Percentiles rank a stretch among this genome's conserved stretches.
Evolutionary conservation across 2,797 vertebrate species (phyloP).

Genomic region (Pseudocheirus occidentalis): DNA sequence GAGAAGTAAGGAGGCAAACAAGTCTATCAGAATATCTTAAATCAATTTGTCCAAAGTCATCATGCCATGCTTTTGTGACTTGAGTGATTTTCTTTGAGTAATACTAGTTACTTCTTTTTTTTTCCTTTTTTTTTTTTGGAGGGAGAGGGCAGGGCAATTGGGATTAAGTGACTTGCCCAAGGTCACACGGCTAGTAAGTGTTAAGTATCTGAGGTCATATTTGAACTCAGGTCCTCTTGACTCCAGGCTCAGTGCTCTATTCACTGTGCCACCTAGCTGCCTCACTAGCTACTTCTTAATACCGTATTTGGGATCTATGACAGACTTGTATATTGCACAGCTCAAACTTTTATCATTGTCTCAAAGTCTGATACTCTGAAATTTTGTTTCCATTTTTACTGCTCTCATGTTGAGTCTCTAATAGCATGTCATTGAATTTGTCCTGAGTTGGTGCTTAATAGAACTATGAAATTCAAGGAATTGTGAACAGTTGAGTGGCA

Average conservation of each 20-base stretch:
- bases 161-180: too few species aligned
- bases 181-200: too few species aligned
- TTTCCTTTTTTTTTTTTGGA: too few species aligned
- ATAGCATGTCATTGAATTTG: neutral
- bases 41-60: neutral
- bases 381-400: neutral
- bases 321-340: neutral
- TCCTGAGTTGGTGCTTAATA: neutral
- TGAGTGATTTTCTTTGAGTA: neutral
- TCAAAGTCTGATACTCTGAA: neutral
- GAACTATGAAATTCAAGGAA: neutral
- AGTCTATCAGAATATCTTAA: neutral
- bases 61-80: neutral
- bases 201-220: too few species aligned
- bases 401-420: neutral
- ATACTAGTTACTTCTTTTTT: neutral
- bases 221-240: too few species aligned
- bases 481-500: neutral
- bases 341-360: neutral
- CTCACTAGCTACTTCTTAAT: neutral
- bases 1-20: neutral
- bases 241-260: too few species aligned
- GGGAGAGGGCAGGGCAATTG: too few species aligned
- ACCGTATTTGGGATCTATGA: neutral
- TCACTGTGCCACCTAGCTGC: too few species aligned